phyloP scores from a whole-genome alignment of 1,140 invertebrate genomes.

The Drosophila malerkotliana region DNA sequence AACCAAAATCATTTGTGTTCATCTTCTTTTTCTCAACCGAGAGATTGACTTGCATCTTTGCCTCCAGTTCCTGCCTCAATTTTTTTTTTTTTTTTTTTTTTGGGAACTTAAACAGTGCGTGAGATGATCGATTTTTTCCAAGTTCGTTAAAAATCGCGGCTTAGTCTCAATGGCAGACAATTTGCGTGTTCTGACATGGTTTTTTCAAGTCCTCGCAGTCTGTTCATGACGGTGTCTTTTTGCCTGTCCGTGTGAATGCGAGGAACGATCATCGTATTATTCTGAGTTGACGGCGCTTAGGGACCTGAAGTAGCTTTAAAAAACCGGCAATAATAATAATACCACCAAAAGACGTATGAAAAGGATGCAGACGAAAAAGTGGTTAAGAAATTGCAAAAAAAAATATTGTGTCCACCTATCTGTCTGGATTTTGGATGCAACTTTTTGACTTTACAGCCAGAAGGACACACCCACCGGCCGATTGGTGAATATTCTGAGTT shows the following conservation, averaged over 20 bases:
- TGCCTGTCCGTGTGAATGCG: conserved; percentile 26
- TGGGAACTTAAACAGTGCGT: conserved; percentile 38
- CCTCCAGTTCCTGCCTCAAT: conserved; percentile 26
- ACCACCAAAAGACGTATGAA: conserved; percentile 47
- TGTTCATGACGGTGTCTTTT: conserved; percentile 25
- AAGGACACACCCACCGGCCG: conserved; percentile 74
- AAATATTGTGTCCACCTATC: conserved; percentile 71
- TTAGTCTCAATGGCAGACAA: conserved; percentile 11
- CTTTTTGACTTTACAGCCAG: conserved; percentile 79
- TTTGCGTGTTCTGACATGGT: conserved; percentile 32
- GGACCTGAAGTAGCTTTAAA: conserved; percentile 23
- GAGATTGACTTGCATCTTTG: conserved; percentile 4
- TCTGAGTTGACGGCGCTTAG: conserved; percentile 44
- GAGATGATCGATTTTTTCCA: conserved; percentile 23
- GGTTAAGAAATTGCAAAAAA: conserved; percentile 8
- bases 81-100: conserved; percentile 5
- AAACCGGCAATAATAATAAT: conserved; percentile 63
- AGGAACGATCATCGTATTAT: conserved; percentile 32
- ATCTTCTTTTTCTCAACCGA: conserved; percentile 6
- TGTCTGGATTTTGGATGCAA: conserved; percentile 74
- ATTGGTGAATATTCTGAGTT: conserved; percentile 64
- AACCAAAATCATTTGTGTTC: neutral
- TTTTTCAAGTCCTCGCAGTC: neutral
- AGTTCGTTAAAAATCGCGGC: conserved; percentile 11
- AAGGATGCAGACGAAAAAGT: conserved; percentile 13